These are phyloP conservation scores for Lordiphosa fenestrarum DNA, from an alignment of 2,888 invertebrate species.

Conservation along the genomic window DNA sequence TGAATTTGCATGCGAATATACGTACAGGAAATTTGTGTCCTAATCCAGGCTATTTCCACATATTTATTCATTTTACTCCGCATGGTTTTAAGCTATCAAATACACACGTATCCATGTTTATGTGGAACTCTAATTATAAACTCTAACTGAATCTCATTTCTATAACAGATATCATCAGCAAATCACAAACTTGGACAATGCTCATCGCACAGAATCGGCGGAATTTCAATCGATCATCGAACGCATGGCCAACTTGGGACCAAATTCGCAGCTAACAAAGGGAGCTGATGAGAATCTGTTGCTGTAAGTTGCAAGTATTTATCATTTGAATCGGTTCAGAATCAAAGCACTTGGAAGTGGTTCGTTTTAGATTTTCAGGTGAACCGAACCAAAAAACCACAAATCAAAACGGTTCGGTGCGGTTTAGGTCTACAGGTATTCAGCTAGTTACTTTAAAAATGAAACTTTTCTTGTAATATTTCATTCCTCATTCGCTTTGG, in stretches of 20 bases:
- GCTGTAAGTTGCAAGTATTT: constrained; percentile 83
- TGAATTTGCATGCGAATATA: constrained; percentile 13
- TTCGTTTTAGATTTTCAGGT: too few species aligned
- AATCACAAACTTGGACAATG: constrained; percentile 48
- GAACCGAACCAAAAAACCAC: too few species aligned
- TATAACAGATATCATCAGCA: constrained; percentile 65
- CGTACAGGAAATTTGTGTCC: constrained; percentile 7
- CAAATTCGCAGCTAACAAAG: constrained; percentile 86
- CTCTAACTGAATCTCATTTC: background rate
- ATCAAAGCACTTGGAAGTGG: too few species aligned
- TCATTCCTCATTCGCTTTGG: too few species aligned
- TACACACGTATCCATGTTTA: too few species aligned
- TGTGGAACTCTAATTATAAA: too few species aligned
- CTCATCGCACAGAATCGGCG: constrained; percentile 65
- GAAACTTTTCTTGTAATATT: too few species aligned
- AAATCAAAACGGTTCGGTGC: too few species aligned
- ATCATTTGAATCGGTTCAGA: too few species aligned
- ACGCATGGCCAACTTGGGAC: constrained; percentile 83
- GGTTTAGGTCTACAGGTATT: too few species aligned
- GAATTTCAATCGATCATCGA: constrained; percentile 78
- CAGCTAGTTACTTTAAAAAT: too few species aligned
- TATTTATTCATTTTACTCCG: background rate
- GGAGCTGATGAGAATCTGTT: constrained; percentile 90
- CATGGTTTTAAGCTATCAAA: background rate
- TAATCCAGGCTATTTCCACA: background rate